Conservation (phyloP, 2,797 vertebrate species). For the Petrocephalus sullivani region DNA sequence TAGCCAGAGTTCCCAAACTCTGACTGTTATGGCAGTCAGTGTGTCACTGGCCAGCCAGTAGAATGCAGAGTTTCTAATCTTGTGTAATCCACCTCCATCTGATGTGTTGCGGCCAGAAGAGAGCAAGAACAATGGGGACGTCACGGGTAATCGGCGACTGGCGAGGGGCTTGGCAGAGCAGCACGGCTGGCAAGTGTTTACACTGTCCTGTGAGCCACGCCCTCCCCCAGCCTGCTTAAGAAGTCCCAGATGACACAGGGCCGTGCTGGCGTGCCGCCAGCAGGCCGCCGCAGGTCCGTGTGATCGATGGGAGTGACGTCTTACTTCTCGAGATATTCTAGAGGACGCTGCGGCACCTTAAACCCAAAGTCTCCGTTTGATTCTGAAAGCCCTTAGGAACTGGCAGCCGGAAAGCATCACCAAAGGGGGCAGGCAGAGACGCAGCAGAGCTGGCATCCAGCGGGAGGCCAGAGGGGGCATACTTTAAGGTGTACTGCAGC, state of each 20-base stretch:
- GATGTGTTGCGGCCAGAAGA: background rate
- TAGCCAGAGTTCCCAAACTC: background rate
- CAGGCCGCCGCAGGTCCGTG: background rate
- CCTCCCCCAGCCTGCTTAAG: background rate
- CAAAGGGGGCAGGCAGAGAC: background rate
- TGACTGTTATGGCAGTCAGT: background rate
- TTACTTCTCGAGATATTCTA: background rate
- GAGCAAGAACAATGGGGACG: background rate
- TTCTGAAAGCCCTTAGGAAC: background rate
- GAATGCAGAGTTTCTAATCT: background rate
- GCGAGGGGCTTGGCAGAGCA: background rate
- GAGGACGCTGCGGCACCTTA: background rate
- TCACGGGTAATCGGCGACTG: background rate
- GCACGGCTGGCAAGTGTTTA: background rate
- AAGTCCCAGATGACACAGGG: background rate
- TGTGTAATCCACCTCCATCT: constrained; percentile 6
- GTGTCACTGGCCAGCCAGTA: background rate
- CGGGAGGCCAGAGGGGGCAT: background rate
- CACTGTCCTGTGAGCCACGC: background rate
- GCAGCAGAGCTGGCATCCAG: background rate
- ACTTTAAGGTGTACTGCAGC: background rate
- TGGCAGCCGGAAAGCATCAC: background rate
- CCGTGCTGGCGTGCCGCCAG: background rate
- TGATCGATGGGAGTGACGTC: background rate
- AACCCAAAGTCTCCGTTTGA: background rate